A percentile compares a stretch with the other conserved stretches of the same genome.
Conservation (phyloP, 2,113 vertebrate genomes). For the Nanorana parkeri region DNA sequence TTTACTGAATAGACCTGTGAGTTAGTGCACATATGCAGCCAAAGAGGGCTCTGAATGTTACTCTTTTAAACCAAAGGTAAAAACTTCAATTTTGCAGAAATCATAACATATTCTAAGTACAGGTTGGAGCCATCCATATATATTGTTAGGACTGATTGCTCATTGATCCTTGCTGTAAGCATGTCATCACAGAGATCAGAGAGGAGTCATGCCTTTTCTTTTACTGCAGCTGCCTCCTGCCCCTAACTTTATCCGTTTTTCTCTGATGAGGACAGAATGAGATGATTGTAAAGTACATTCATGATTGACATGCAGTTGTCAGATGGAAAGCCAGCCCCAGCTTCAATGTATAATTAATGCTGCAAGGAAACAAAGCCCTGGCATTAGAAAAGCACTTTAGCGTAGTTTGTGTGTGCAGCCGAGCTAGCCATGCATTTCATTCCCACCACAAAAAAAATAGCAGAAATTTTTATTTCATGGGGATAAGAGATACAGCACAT, state of each 20-base stretch:
- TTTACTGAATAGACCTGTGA: too few relatives aligned
- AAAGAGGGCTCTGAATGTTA: too few relatives aligned
- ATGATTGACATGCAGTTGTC: neutral
- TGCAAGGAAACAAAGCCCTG: neutral
- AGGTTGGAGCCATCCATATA: too few relatives aligned
- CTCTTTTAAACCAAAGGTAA: too few relatives aligned
- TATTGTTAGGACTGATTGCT: too few relatives aligned
- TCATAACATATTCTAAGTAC: too few relatives aligned
- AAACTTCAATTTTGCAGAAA: too few relatives aligned
- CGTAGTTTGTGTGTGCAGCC: neutral
- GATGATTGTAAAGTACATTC: neutral
- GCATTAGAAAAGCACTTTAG: neutral
- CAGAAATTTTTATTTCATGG: conserved; percentile 24
- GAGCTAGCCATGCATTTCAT: neutral
- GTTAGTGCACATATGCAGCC: too few relatives aligned
- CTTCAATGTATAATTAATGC: conserved; percentile 31
- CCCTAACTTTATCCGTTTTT: neutral
- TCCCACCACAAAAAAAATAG: neutral
- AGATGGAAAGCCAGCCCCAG: neutral
- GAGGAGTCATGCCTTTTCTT: neutral
- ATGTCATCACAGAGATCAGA: neutral
- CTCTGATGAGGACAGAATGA: conserved; percentile 9
- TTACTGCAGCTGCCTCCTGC: neutral
- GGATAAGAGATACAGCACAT: conserved; percentile 4
- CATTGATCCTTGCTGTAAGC: neutral